These are phyloP conservation scores for Cochlearius cochlearius DNA, from an alignment of 2,113 vertebrate genomes.

Conservation along the genomic window DNA sequence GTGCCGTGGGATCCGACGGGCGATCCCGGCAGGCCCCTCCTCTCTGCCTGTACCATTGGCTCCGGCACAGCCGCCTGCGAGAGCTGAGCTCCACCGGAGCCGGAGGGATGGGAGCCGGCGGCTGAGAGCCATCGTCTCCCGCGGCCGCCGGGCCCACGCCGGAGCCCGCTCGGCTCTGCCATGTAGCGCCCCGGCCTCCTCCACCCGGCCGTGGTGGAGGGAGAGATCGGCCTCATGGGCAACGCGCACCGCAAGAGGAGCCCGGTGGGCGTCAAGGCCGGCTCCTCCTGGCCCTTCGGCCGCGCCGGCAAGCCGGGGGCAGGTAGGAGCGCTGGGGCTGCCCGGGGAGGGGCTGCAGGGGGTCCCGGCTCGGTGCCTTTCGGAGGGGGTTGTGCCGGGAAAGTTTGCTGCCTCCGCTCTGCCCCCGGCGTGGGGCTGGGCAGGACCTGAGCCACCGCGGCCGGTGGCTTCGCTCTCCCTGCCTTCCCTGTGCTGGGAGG, in stretches of 20 bases:
- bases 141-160: not conserved
- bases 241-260: constrained; percentile 88
- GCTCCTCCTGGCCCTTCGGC: constrained; percentile 81
- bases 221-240: constrained; percentile 77
- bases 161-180: constrained; percentile 6
- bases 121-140: not conserved
- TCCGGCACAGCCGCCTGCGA: not conserved
- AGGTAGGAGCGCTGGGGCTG: constrained; percentile 70
- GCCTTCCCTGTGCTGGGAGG: not conserved
- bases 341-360: fast-evolving
- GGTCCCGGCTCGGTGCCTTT: fast-evolving
- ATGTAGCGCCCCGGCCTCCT: constrained; percentile 65
- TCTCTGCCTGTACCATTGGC: constrained; percentile 51
- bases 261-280: constrained; percentile 70
- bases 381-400: fast-evolving
- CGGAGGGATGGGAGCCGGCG: constrained; percentile 7
- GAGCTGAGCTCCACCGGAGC: not conserved
- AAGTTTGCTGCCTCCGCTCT: not conserved
- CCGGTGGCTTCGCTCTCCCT: fast-evolving
- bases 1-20: constrained; percentile 17
- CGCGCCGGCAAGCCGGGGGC: constrained; percentile 70
- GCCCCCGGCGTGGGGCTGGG: not conserved
- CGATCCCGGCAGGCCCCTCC: constrained; percentile 42
- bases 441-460: not conserved
- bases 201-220: constrained; percentile 47